A percentile compares a stretch with the other conserved stretches of the same genome.
These are phyloP conservation scores for Clinocottus analis DNA, from an alignment of 2,113 vertebrate genomes.

Conservation along the genomic window DNA sequence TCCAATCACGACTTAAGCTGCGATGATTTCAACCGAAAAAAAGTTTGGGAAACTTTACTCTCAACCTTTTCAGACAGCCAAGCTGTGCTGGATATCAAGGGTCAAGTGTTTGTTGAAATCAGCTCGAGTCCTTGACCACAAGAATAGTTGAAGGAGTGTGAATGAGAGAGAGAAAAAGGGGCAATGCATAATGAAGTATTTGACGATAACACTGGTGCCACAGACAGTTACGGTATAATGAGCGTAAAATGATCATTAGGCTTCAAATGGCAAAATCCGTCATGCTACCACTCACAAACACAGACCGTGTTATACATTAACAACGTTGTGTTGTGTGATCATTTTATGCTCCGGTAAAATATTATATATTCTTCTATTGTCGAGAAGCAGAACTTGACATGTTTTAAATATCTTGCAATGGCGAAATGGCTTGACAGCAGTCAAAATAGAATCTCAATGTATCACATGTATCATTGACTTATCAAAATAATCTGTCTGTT, in stretches of 20 bases:
- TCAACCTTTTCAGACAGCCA: not conserved
- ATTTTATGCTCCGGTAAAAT: constrained; percentile 37
- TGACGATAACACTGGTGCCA: constrained; percentile 54
- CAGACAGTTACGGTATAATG: constrained; percentile 58
- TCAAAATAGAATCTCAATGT: not conserved
- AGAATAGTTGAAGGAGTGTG: not conserved
- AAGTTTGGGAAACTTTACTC: not conserved
- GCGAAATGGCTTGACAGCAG: not conserved
- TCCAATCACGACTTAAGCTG: not conserved
- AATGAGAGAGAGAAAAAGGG: constrained; percentile 8
- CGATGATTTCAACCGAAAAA: not conserved
- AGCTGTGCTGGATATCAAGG: constrained; percentile 24
- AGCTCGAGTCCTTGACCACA: constrained; percentile 23
- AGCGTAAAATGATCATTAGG: constrained; percentile 73
- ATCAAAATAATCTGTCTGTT: not conserved
- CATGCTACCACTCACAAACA: constrained; percentile 62
- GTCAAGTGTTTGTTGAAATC: constrained; percentile 38
- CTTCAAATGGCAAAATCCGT: constrained; percentile 69
- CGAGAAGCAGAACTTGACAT: constrained; percentile 22
- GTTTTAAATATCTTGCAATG: constrained; percentile 6
- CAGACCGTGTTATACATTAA: constrained; percentile 43
- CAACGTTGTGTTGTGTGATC: constrained; percentile 37
- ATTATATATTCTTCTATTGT: constrained; percentile 13
- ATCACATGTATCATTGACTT: not conserved
- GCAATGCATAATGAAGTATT: constrained; percentile 46